Base-by-base conservation (phyloP, 2,113 vertebrate species). In the Xenotilapia caudafasciata region DNA sequence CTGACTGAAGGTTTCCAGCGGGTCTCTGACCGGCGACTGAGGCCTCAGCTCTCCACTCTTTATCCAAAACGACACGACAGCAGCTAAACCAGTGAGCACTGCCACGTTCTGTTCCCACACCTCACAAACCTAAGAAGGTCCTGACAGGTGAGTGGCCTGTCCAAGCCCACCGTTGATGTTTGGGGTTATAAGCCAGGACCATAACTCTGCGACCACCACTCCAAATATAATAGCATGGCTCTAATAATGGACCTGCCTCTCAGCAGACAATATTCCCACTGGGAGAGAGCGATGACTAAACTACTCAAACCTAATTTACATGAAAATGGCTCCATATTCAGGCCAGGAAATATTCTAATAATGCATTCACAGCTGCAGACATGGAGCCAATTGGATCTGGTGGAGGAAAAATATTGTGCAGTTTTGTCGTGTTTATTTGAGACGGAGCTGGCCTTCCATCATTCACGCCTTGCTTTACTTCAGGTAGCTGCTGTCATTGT, bases 271-370 rank as follows among this genome's bases (percentile, higher is more conserved):
- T 23, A 70, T 23, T 15, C n/a, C 38, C 65, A 3, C 13, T 70
- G 60, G 17, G 9, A 42, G 38, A 42, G n/a, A 73, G 65, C 6
- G 21, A 73, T 45, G 38, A 73, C 13, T 26, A 73, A 9, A 42
- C 7, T 23, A 23, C 40, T 23, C 12, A 40, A 40, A 70, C 7
- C 38, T 70, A 73, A 45, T 73, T 70, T 70, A 15, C n/a, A 70
- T 21, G 21, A 23, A 70, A 70, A 70, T 42, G n/a, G 65, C 13
- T 73, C 21, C n/a, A 73, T 73, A 42, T 73, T 73, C 21, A 73
- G 38, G 38, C 21, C 21, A 15, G 2, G 38, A 73, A 73, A 70
- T 70, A 42, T 42, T 23, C 21, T 45, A 15, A 73, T 45, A 17
- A 73, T 6, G 13, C 13, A 26, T 45, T 6, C 21, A 73, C 65